Percentiles rank a stretch among this genome's conserved stretches.
These are phyloP conservation scores for Aradophagus sp. DNA, from an alignment of 1,140 invertebrate species.

Conservation along the genomic window DNA sequence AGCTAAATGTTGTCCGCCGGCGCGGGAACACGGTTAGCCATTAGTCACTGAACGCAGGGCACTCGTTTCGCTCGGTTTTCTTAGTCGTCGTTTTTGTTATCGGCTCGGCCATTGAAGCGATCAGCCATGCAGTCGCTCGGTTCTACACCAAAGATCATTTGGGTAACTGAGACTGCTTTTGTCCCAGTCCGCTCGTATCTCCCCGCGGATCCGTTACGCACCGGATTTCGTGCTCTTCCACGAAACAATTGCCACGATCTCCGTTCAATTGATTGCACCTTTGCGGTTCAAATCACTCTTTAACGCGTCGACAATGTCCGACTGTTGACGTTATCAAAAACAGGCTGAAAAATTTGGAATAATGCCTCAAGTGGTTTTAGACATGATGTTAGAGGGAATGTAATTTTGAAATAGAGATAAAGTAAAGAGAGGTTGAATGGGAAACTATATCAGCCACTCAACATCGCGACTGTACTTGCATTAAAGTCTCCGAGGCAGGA, in stretches of 20 bases:
- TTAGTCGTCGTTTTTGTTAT: slow-evolving; percentile 55
- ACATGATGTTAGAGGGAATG: too few species aligned
- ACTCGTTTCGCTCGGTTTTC: slow-evolving; percentile 45
- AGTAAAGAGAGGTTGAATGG: too few species aligned
- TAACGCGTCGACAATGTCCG: too few species aligned
- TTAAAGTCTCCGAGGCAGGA: too few species aligned
- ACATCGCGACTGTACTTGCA: too few species aligned
- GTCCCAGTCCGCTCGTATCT: slow-evolving; percentile 53
- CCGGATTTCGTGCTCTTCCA: slow-evolving; percentile 39
- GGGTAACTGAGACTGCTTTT: slow-evolving; percentile 58
- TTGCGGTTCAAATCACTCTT: too few species aligned
- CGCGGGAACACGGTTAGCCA: neutral
- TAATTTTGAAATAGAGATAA: too few species aligned
- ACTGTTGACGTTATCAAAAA: too few species aligned
- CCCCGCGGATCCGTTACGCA: slow-evolving; percentile 52
- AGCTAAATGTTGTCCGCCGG: too few species aligned
- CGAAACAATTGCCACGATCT: slow-evolving; percentile 29
- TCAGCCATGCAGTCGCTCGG: slow-evolving; percentile 57
- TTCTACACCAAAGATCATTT: slow-evolving; percentile 61
- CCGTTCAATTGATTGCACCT: slow-evolving; percentile 23
- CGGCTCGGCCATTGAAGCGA: slow-evolving; percentile 56
- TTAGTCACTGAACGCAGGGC: slow-evolving; percentile 29
- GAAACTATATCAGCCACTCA: too few species aligned
- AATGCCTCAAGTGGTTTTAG: too few species aligned
- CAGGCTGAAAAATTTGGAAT: too few species aligned